Conservation (phyloP, 2,113 vertebrate species). For the Hippocampus abdominalis region DNA sequence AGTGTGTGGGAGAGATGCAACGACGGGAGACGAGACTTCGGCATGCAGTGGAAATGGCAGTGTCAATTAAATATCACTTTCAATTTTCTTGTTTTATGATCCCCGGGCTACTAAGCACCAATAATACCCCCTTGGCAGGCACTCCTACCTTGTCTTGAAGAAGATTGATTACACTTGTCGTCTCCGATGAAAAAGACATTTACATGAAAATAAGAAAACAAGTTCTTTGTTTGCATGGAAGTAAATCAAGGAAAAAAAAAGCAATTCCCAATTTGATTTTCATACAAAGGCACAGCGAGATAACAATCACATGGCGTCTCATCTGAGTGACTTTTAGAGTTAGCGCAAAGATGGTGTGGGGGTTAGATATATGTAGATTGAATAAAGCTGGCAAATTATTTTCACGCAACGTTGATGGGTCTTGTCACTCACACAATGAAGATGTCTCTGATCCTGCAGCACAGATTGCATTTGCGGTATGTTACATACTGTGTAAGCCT, state of each 20-base stretch:
- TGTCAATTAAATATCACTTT: slow-evolving; percentile 89
- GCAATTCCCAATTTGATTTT: slow-evolving; percentile 79
- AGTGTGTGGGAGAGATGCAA: slow-evolving; percentile 44
- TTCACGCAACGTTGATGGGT: slow-evolving; percentile 70
- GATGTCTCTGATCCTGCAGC: slow-evolving; percentile 55
- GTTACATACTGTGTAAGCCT: slow-evolving; percentile 46
- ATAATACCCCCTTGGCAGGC: slow-evolving; percentile 76
- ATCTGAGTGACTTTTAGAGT: slow-evolving; percentile 69
- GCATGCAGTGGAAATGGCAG: slow-evolving; percentile 73
- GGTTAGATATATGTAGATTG: slow-evolving; percentile 72
- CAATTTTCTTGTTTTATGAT: slow-evolving; percentile 86
- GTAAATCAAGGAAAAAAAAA: slow-evolving; percentile 67
- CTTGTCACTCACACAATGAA: slow-evolving; percentile 72
- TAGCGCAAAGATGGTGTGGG: slow-evolving; percentile 54
- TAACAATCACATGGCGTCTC: slow-evolving; percentile 66
- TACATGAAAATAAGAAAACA: slow-evolving; percentile 85
- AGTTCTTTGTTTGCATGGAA: slow-evolving; percentile 76
- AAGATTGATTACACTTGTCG: slow-evolving; percentile 86
- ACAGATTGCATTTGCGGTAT: slow-evolving; percentile 60
- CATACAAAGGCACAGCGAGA: slow-evolving; percentile 57
- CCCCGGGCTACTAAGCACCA: slow-evolving; percentile 81
- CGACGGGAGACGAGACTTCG: slow-evolving; percentile 48
- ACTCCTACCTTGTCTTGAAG: slow-evolving; percentile 79
- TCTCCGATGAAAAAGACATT: slow-evolving; percentile 79
- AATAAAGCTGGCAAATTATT: slow-evolving; percentile 76